phyloP scores from a whole-genome alignment of 1,140 invertebrate genomes.

The Anoplophora glabripennis region DNA sequence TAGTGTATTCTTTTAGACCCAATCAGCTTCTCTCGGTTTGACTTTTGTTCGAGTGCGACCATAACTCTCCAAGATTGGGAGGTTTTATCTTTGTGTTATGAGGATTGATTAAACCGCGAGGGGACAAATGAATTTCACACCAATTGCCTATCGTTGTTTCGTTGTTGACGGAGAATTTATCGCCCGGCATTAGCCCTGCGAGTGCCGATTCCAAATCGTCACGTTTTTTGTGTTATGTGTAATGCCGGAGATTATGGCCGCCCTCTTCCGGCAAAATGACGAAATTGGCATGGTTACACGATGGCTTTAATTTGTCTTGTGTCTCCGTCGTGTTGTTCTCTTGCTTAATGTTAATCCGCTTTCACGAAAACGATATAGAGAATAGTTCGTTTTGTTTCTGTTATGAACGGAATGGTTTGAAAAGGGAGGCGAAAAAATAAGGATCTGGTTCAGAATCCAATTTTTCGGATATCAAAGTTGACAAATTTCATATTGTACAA shows the following conservation, averaged over 20 bases:
- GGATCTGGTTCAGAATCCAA: too few relatives aligned
- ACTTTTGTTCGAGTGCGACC: constrained; percentile 40
- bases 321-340: too few relatives aligned
- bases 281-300: too few relatives aligned
- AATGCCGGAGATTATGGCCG: neutral
- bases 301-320: too few relatives aligned
- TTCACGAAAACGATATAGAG: too few relatives aligned
- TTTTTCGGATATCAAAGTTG: too few relatives aligned
- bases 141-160: constrained; percentile 42
- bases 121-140: constrained; percentile 46
- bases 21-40: constrained; percentile 38
- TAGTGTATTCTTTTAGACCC: constrained; percentile 43
- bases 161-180: constrained; percentile 38
- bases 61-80: constrained; percentile 39
- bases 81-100: constrained; percentile 42
- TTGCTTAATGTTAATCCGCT: too few relatives aligned
- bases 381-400: too few relatives aligned
- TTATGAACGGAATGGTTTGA: too few relatives aligned
- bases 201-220: constrained; percentile 38
- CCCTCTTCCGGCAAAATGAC: too few relatives aligned
- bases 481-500: too few relatives aligned
- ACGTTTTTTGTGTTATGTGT: constrained; percentile 21
- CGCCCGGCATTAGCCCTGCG: constrained; percentile 28
- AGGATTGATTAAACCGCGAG: constrained; percentile 44
- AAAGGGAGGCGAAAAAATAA: too few relatives aligned